A percentile compares a stretch with the other conserved stretches of the same genome.
Conservation (phyloP, 1,140 invertebrate genomes). For the Tetramorium simillimum region DNA sequence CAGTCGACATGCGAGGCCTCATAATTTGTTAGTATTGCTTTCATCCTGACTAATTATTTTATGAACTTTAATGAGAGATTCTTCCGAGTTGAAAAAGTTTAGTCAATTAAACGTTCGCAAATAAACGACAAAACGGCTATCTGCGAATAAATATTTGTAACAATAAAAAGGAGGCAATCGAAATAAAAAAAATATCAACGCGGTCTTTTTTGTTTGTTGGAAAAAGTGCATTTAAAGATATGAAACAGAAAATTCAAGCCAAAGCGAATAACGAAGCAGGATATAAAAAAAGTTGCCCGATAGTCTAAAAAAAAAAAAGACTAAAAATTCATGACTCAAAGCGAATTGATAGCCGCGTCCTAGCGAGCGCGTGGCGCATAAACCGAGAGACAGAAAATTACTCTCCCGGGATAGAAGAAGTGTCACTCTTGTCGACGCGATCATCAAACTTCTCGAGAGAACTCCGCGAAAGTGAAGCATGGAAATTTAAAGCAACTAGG, state of each 20-base stretch:
- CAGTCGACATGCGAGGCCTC: conserved; percentile 22
- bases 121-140: neutral
- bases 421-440: conserved; percentile 39
- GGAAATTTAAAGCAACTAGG: conserved; percentile 46
- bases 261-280: neutral
- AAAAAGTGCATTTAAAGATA: neutral
- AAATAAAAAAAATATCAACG: neutral
- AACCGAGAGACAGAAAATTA: conserved; percentile 40
- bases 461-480: conserved; percentile 15
- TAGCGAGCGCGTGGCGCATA: neutral
- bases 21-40: conserved; percentile 45
- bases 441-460: conserved; percentile 50
- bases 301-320: conserved; percentile 1
- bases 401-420: neutral
- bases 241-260: neutral
- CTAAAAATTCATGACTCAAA: conserved; percentile 49
- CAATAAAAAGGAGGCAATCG: neutral
- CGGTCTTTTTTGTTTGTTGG: neutral
- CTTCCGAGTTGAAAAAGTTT: neutral
- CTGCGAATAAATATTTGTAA: neutral
- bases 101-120: neutral
- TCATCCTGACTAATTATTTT: conserved; percentile 44
- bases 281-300: neutral
- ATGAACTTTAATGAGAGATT: neutral
- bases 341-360: conserved; percentile 22